Evolutionary conservation across 2,797 vertebrate species (phyloP).

Genomic region (Meda fulgida): DNA sequence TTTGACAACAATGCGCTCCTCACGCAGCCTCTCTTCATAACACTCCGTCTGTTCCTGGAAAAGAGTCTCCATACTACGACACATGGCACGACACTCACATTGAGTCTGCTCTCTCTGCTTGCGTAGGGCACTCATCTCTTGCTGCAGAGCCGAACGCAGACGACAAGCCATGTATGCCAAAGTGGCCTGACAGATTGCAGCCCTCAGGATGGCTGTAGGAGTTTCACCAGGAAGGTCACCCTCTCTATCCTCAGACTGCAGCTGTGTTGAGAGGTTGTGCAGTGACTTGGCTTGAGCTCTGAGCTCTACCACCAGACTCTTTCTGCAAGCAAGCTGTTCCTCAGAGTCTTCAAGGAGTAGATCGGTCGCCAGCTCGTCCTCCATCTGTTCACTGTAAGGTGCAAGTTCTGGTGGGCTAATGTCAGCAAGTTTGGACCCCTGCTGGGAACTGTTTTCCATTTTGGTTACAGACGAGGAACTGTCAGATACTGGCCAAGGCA

Average conservation of each 20-base stretch:
- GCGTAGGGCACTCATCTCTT: conserved; percentile 66
- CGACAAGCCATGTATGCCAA: conserved; percentile 84
- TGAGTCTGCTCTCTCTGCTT: conserved; percentile 74
- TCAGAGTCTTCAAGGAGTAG: conserved; percentile 61
- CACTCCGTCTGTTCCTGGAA: conserved; percentile 75
- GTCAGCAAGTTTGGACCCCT: conserved; percentile 66
- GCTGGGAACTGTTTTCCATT: conserved; percentile 66
- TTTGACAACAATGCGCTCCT: conserved; percentile 80
- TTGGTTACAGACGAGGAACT: conserved; percentile 69
- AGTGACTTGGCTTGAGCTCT: conserved; percentile 79
- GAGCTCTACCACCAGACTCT: conserved; percentile 81
- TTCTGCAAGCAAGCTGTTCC: conserved; percentile 70
- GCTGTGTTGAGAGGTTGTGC: conserved; percentile 78
- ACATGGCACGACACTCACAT: conserved; percentile 71
- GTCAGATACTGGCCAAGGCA: conserved; percentile 72
- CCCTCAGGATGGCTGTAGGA: conserved; percentile 67
- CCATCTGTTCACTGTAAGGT: conserved; percentile 64
- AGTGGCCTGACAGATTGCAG: conserved; percentile 84
- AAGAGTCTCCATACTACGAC: conserved; percentile 70
- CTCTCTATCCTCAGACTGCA: conserved; percentile 69
- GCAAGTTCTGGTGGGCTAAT: conserved; percentile 69
- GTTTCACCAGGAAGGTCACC: conserved; percentile 66
- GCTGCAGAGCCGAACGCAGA: conserved; percentile 78
- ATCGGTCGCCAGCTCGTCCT: conserved; percentile 40
- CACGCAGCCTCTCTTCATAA: conserved; percentile 74